Percentiles rank a stretch among this genome's conserved stretches.
Evolutionary conservation across 2,797 vertebrate species (phyloP).

Genomic region (Coregonus suidteri): DNA sequence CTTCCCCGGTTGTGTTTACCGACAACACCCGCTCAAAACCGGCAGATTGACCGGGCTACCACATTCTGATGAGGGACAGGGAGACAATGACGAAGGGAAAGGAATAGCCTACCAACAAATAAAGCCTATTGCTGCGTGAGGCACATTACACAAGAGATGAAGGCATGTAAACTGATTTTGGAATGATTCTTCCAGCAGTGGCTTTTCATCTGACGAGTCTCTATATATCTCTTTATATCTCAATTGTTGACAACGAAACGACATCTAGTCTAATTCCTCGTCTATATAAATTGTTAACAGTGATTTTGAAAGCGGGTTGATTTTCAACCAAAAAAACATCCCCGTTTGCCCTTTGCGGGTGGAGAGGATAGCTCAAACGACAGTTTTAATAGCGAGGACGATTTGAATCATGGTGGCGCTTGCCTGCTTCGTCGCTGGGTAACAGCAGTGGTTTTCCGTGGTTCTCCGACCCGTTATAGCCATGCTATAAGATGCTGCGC

Average conservation of each 20-base stretch:
- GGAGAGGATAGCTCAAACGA: conserved; percentile 27
- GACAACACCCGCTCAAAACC: conserved; percentile 48
- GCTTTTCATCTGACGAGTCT: conserved; percentile 22
- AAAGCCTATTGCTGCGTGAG: conserved; percentile 33
- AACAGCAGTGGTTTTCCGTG: conserved; percentile 25
- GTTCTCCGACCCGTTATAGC: conserved; percentile 25
- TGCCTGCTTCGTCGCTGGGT: conserved; percentile 25
- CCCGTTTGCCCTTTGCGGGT: conserved; percentile 4
- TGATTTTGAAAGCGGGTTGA: background rate
- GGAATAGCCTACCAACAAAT: conserved; percentile 18
- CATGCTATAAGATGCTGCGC: conserved; percentile 39
- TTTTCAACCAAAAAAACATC: conserved; percentile 22
- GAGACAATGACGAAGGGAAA: conserved; percentile 7
- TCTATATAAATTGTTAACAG: background rate
- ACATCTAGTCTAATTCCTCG: background rate
- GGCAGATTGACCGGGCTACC: conserved; percentile 50
- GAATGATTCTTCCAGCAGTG: conserved; percentile 32
- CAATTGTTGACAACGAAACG: conserved; percentile 2
- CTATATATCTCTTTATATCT: conserved; percentile 6
- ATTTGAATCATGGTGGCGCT: conserved; percentile 1
- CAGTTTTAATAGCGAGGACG: conserved; percentile 8
- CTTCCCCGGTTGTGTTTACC: conserved; percentile 19
- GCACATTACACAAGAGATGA: conserved; percentile 42
- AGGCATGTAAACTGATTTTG: conserved; percentile 22
- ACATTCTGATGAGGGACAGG: conserved; percentile 42